Evolutionary conservation across 2,113 vertebrate genomes (phyloP).

Genomic region (Chloropsis cyanopogon): DNA sequence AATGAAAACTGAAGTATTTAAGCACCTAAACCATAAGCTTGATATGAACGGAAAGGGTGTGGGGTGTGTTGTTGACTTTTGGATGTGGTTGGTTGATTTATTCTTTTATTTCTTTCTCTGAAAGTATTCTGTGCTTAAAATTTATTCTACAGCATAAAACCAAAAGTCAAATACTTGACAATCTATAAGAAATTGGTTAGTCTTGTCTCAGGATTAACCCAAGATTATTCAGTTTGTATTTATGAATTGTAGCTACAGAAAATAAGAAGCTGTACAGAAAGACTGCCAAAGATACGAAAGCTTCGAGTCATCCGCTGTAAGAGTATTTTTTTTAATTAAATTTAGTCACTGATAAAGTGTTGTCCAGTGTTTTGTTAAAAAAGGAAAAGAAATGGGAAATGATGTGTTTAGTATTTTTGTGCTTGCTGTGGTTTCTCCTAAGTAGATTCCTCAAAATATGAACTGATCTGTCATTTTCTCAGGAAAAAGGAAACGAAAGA

Average conservation of each 20-base stretch:
- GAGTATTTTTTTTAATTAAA: not conserved
- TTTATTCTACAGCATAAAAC: not conserved
- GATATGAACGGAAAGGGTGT: not conserved
- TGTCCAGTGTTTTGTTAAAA: not conserved
- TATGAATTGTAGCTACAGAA: not conserved
- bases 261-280: not conserved
- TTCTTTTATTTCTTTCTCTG: not conserved
- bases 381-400: not conserved
- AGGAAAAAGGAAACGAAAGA: not conserved
- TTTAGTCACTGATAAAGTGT: not conserved
- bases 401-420: not conserved
- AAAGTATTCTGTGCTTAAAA: not conserved
- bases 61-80: not conserved
- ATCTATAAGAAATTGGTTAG: not conserved
- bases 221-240: not conserved
- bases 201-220: not conserved
- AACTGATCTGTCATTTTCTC: not conserved
- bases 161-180: not conserved
- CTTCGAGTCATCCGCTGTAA: not conserved
- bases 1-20: not conserved
- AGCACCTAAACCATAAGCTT: not conserved
- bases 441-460: not conserved
- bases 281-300: not conserved
- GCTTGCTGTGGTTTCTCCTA: not conserved
- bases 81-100: not conserved